phyloP scores from a whole-genome alignment of 2,113 vertebrate genomes.

The Symphodus melops region DNA sequence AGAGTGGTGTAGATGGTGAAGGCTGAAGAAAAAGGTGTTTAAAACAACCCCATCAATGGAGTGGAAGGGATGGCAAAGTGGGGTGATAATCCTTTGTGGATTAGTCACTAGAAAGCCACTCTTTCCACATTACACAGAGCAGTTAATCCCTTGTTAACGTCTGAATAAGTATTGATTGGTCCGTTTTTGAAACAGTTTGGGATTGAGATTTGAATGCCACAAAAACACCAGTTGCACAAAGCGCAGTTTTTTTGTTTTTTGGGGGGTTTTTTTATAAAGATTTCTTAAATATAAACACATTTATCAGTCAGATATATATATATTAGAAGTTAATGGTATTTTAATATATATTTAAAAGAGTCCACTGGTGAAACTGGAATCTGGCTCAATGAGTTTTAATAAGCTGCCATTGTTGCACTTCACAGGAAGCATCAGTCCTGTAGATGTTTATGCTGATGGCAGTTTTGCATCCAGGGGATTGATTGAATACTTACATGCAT shows the following conservation, averaged over 20 bases:
- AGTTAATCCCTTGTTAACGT: background rate
- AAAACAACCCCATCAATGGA: background rate
- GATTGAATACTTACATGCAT: slow-evolving; percentile 1
- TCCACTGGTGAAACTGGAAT: background rate
- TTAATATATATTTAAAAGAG: too few relatives aligned
- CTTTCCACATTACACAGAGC: background rate
- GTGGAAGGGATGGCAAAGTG: background rate
- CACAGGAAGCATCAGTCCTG: background rate
- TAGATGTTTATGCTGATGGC: slow-evolving; percentile 39
- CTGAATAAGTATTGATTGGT: background rate
- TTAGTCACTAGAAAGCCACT: background rate
- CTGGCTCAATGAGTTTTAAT: background rate
- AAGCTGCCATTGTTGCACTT: too few relatives aligned
- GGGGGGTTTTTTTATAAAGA: too few relatives aligned
- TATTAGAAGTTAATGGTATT: too few relatives aligned
- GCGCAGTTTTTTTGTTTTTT: too few relatives aligned
- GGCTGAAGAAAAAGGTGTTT: background rate
- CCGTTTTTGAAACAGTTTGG: background rate
- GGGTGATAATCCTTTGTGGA: background rate
- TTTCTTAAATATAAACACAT: too few relatives aligned
- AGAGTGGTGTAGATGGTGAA: too few relatives aligned
- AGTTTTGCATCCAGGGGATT: slow-evolving; percentile 17
- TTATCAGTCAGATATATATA: too few relatives aligned
- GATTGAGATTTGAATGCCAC: background rate
- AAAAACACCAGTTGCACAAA: background rate